phyloP scores from a whole-genome alignment of 2,888 invertebrate genomes.

The Asteroscopus sphinx region DNA sequence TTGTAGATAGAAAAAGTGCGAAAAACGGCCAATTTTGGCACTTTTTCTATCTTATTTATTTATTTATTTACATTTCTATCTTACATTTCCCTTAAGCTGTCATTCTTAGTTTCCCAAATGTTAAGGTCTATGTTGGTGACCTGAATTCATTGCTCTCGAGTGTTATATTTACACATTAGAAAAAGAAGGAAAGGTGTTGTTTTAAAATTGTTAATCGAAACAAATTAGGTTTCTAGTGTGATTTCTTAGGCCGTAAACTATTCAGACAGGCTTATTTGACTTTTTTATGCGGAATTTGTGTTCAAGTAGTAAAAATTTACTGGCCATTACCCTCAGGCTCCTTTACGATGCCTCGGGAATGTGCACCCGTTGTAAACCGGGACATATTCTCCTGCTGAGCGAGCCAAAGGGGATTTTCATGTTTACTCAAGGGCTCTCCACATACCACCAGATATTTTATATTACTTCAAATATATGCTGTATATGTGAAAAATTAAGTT shows the following conservation, averaged over 20 bases:
- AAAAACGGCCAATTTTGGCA: too few relatives aligned
- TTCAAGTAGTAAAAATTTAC: slow-evolving; percentile 74
- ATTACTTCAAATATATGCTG: neutral
- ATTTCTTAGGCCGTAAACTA: slow-evolving; percentile 59
- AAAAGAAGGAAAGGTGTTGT: neutral
- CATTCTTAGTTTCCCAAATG: too few relatives aligned
- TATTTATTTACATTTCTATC: too few relatives aligned
- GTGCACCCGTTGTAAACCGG: slow-evolving; percentile 66
- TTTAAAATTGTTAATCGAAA: slow-evolving; percentile 21
- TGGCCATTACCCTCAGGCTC: slow-evolving; percentile 66
- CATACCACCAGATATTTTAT: slow-evolving; percentile 17
- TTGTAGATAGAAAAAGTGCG: too few relatives aligned
- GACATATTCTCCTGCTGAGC: slow-evolving; percentile 54
- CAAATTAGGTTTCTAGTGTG: slow-evolving; percentile 44
- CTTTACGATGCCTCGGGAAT: slow-evolving; percentile 69
- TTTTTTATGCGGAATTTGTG: slow-evolving; percentile 70
- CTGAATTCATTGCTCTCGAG: too few relatives aligned
- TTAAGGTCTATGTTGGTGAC: too few relatives aligned
- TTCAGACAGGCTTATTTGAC: slow-evolving; percentile 64
- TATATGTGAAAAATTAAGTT: neutral
- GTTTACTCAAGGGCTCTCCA: slow-evolving; percentile 51
- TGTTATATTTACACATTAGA: too few relatives aligned
- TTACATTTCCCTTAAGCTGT: too few relatives aligned
- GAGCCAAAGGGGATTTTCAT: slow-evolving; percentile 62
- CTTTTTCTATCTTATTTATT: too few relatives aligned